Base-by-base conservation (phyloP, 2,797 vertebrate species). In the Myioborus melanocephalus region DNA sequence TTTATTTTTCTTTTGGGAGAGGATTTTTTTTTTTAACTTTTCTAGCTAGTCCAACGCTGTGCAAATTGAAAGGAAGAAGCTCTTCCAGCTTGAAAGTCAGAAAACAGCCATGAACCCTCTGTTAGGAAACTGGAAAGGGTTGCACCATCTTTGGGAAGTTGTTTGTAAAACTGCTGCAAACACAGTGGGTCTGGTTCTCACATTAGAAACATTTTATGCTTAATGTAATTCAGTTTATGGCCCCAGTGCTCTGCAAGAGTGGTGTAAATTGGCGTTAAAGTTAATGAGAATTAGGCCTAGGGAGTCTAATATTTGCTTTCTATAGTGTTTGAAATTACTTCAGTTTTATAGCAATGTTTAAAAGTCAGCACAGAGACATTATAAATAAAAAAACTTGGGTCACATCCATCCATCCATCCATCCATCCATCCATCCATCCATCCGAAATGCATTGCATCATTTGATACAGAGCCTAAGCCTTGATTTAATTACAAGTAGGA, bases 201-300 rank as follows among this genome's bases (percentile, higher is more conserved):
- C 82, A 83, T 60, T 60, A 80, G 71, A 57, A 92, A 70, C 52
- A 77, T 79, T 89, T 95, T 89, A 60, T 4, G 30, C 57, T 60
- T 83, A 70, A 85, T 71, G 49, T 83, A 92, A 89, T 89, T 93
- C 82, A 66, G 78, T 91, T 96, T 94, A 93, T 77, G 60, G 89
- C 43, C 64, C 78, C 82, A 66, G 4, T 26, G 68, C 44, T 68
- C 56, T 37, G 71, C 41, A 44, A 83, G 23, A 63, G 26, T 77
- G 87, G 87, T 85, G 91, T 75, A 91, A 96, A 95, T 89, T 77
- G 34, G 75, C 8, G 11, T 87, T 89, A 82, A 84, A 93, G 66
- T 80, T 94, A 96, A 94, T 89, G 87, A 94, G 84, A 87, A 94
- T 92, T 90, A 92, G 87, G 72, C 49, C 93, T 57, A 78, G 75